A percentile compares a stretch with the other conserved stretches of the same genome.
Conservation (phyloP, 2,113 vertebrate genomes). For the Perca fluviatilis region DNA sequence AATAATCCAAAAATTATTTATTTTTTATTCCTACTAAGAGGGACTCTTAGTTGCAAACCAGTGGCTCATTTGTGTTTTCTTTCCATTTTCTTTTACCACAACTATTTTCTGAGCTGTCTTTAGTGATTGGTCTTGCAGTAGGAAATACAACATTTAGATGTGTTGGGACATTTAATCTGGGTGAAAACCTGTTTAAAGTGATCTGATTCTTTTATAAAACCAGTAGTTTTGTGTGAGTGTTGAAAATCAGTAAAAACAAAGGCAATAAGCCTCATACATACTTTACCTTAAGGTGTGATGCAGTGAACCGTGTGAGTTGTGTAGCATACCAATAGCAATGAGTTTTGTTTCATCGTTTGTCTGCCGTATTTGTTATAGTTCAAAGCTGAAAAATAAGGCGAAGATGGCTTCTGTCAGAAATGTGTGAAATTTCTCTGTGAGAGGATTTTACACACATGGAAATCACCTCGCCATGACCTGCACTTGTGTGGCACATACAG, state of each 20-base stretch:
- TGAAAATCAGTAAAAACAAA: neutral
- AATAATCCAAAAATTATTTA: neutral
- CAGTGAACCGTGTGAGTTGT: neutral
- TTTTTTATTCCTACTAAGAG: neutral
- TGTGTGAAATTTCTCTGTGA: conserved; percentile 34
- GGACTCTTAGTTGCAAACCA: neutral
- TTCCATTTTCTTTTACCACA: neutral
- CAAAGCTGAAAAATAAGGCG: conserved; percentile 20
- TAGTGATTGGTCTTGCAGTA: neutral
- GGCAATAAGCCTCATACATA: neutral
- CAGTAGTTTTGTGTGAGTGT: neutral
- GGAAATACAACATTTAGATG: neutral
- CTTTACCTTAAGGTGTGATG: neutral
- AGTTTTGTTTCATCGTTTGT: conserved; percentile 20
- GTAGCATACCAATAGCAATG: neutral
- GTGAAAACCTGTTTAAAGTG: neutral
- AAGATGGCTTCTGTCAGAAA: conserved; percentile 46
- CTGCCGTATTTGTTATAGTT: conserved; percentile 3
- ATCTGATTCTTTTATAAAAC: neutral
- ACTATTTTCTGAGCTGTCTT: neutral
- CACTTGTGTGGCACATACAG: conserved; percentile 6
- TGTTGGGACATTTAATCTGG: neutral
- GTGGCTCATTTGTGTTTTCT: neutral
- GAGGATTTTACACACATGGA: conserved; percentile 63
- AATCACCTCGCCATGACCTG: conserved; percentile 67